Conservation (phyloP, 2,888 invertebrate species). For the Athalia circularis region DNA sequence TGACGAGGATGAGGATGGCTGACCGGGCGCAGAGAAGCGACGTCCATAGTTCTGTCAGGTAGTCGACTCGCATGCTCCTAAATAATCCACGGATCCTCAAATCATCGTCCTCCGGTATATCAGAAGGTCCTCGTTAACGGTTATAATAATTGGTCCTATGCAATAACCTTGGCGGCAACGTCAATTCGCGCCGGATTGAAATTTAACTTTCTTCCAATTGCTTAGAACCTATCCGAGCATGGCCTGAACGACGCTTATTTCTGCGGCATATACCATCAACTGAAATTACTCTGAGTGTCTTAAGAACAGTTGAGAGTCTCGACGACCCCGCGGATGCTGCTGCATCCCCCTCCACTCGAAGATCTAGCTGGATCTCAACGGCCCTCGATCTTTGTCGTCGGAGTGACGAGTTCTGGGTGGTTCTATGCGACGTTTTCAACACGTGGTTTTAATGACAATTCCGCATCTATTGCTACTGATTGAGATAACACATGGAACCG, state of each 20-base stretch:
- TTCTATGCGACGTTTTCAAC: conserved; percentile 51
- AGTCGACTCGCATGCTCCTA: conserved; percentile 60
- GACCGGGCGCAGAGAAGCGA: conserved; percentile 54
- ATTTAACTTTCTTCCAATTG: conserved; percentile 23
- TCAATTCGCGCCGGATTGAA: conserved; percentile 17
- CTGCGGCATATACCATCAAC: conserved; percentile 36
- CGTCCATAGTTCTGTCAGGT: conserved; percentile 59
- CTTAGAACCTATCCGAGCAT: conserved; percentile 39
- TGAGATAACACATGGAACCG: conserved; percentile 59
- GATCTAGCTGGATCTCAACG: not conserved
- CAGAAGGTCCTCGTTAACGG: conserved; percentile 21
- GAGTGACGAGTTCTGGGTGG: conserved; percentile 24
- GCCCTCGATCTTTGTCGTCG: not conserved
- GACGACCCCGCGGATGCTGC: conserved; percentile 9
- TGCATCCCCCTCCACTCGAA: not conserved
- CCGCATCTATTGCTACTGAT: conserved; percentile 63
- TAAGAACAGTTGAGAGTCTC: not conserved
- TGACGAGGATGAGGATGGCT: conserved; percentile 47
- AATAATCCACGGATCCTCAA: conserved; percentile 54
- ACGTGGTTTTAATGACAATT: conserved; percentile 63
- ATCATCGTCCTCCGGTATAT: conserved; percentile 55
- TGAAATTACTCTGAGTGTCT: not conserved
- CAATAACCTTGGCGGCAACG: not conserved
- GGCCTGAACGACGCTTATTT: conserved; percentile 33
- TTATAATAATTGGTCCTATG: not conserved